These are phyloP conservation scores for Mycetomoellerius zeteki DNA, from an alignment of 1,140 invertebrate species.

Conservation along the genomic window DNA sequence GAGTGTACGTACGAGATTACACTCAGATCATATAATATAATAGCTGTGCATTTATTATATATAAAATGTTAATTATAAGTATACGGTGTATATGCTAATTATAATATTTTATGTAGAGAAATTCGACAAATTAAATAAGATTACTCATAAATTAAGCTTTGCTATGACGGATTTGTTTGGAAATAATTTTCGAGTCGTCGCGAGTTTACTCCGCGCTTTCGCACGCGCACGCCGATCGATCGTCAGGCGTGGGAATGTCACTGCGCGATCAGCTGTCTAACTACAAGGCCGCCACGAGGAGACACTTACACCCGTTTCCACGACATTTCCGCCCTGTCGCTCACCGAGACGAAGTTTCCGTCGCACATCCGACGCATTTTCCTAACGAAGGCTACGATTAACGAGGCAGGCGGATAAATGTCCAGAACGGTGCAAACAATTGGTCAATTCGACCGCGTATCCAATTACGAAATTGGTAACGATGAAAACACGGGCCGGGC, in stretches of 20 bases:
- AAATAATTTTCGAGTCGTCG: constrained; percentile 25
- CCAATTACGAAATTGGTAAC: constrained; percentile 82
- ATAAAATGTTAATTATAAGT: constrained; percentile 1
- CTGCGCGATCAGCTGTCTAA: constrained; percentile 56
- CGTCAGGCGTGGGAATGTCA: constrained; percentile 56
- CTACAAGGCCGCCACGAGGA: constrained; percentile 34
- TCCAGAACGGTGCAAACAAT: constrained; percentile 83
- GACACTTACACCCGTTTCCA: constrained; percentile 40
- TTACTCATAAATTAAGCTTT: not conserved
- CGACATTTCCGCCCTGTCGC: constrained; percentile 48
- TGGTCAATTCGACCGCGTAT: constrained; percentile 81
- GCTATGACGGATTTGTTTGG: not conserved
- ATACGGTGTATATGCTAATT: not conserved
- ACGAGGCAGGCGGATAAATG: constrained; percentile 79
- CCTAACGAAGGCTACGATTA: constrained; percentile 71
- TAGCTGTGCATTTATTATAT: not conserved
- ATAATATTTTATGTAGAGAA: not conserved
- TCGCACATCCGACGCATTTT: constrained; percentile 1
- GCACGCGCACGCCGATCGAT: constrained; percentile 40
- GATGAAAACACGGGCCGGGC: constrained; percentile 79
- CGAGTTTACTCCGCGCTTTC: constrained; percentile 9
- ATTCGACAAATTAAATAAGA: not conserved
- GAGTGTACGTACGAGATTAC: too few relatives aligned
- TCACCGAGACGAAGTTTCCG: constrained; percentile 12
- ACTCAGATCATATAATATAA: too few relatives aligned